Conservation (phyloP, 2,797 vertebrate genomes). For the Botia almorhae region DNA sequence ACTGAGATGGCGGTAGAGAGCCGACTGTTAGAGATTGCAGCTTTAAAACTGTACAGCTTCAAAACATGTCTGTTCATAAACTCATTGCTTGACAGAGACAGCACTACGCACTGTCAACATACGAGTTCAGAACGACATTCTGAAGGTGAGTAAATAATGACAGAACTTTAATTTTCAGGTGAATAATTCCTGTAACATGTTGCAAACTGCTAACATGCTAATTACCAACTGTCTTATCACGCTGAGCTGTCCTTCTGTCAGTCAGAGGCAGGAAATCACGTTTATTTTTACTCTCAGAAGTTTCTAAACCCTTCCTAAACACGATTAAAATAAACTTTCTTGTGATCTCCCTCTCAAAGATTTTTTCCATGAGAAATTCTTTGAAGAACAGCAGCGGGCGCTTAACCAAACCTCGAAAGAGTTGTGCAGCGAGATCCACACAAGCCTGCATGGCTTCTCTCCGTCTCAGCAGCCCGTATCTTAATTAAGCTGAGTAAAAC, state of each 20-base stretch:
- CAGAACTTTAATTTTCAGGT: not conserved
- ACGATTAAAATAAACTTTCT: slow-evolving; percentile 17
- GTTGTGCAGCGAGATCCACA: slow-evolving; percentile 12
- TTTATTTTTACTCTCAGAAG: not conserved
- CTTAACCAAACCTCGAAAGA: slow-evolving; percentile 41
- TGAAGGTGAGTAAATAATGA: not conserved
- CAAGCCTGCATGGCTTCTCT: slow-evolving; percentile 7
- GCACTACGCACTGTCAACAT: too few species aligned
- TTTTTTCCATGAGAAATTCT: not conserved
- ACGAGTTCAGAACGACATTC: too few species aligned
- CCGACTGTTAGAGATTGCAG: too few species aligned
- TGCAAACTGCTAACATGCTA: not conserved
- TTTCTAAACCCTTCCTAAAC: slow-evolving; percentile 19
- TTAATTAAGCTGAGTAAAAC: slow-evolving; percentile 55
- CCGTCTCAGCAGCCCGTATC: slow-evolving; percentile 26
- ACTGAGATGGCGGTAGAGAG: too few species aligned
- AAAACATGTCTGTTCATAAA: too few species aligned
- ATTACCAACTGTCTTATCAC: not conserved
- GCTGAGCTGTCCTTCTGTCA: not conserved
- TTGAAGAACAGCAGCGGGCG: slow-evolving; percentile 25
- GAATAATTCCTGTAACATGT: not conserved
- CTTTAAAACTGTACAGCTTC: too few species aligned
- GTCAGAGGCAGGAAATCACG: not conserved
- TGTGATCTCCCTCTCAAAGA: slow-evolving; percentile 17
- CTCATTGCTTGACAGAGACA: too few species aligned